phyloP scores from a whole-genome alignment of 2,113 vertebrate species.

The Nothobranchius furzeri region DNA sequence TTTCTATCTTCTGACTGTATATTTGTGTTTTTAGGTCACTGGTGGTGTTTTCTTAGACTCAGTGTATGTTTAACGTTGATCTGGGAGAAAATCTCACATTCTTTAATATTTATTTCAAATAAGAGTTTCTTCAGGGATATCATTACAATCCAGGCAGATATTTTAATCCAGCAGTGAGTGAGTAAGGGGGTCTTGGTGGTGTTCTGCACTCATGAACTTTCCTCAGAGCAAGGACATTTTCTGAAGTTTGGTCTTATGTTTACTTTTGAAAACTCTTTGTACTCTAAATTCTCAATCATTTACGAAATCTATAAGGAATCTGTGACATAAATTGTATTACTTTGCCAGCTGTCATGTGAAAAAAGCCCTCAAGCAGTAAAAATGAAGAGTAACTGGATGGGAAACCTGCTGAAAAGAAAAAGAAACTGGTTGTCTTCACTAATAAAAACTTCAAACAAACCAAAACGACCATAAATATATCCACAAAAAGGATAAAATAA shows the following conservation, averaged over 20 bases:
- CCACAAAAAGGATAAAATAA: background rate
- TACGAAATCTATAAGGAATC: background rate
- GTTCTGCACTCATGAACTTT: background rate
- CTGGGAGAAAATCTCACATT: constrained; percentile 50
- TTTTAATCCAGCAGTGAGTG: constrained; percentile 16
- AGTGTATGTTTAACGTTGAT: constrained; percentile 53
- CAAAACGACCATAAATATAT: background rate
- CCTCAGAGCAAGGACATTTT: background rate
- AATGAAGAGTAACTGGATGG: background rate
- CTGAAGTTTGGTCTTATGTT: background rate
- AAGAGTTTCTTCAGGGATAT: constrained; percentile 32
- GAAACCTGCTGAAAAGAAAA: constrained; percentile 28
- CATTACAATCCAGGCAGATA: constrained; percentile 50
- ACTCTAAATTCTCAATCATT: background rate
- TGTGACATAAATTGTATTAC: background rate
- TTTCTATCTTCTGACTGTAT: constrained; percentile 21
- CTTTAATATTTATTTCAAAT: constrained; percentile 54
- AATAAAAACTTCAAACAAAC: background rate
- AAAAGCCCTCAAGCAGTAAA: background rate
- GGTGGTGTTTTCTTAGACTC: constrained; percentile 54
- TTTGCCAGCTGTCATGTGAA: background rate
- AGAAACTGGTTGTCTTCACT: constrained; percentile 30
- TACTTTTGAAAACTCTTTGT: background rate
- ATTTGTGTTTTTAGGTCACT: constrained; percentile 51
- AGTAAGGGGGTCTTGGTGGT: background rate